Conservation (phyloP, 2,797 vertebrate species). For the Peromyscus attwateri region DNA sequence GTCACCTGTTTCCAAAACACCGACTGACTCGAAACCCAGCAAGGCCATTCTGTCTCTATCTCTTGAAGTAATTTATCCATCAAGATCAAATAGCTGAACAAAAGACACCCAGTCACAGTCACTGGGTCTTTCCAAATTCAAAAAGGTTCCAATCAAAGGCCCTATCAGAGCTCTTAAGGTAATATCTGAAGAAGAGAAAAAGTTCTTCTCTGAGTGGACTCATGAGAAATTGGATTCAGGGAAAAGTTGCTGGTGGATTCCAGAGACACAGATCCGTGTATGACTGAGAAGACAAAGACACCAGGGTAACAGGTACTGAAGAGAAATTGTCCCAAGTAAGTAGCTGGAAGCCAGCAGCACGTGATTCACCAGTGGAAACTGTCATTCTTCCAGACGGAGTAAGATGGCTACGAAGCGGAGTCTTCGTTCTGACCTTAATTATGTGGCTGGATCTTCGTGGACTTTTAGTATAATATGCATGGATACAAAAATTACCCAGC, state of each 20-base stretch:
- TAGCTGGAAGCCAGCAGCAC: neutral
- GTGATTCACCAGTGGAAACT: conserved; percentile 18
- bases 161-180: neutral
- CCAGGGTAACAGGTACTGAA: neutral
- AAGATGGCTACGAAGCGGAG: conserved; percentile 52
- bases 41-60: neutral
- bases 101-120: neutral
- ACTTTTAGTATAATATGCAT: conserved; percentile 83
- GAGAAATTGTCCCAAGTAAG: conserved; percentile 68
- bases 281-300: conserved; percentile 34
- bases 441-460: conserved; percentile 81
- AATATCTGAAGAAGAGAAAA: neutral
- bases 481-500: conserved; percentile 85
- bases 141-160: neutral
- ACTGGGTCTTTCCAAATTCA: neutral
- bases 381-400: neutral
- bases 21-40: neutral
- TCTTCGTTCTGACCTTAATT: conserved; percentile 81
- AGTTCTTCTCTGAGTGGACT: neutral
- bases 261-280: neutral
- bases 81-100: neutral
- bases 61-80: neutral
- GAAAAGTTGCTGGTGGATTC: neutral
- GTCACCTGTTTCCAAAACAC: neutral
- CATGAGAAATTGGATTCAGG: neutral